A percentile compares a stretch with the other conserved stretches of the same genome.
phyloP scores from a whole-genome alignment of 2,888 invertebrate genomes.

The Theodoxus fluviatilis region DNA sequence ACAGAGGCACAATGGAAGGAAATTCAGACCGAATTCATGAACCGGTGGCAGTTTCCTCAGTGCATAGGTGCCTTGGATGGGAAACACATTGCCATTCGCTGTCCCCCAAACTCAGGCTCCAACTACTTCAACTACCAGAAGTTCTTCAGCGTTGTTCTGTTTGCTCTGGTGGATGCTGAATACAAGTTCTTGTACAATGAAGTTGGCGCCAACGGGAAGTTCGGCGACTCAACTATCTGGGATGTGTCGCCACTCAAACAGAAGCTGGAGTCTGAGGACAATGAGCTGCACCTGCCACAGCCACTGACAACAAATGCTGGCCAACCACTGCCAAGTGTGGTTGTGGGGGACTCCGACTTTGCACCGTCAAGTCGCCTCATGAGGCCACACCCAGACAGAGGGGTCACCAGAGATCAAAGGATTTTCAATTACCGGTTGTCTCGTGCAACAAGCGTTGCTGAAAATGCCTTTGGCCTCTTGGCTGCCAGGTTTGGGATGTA shows the following conservation, averaged over 20 bases:
- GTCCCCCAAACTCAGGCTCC: not conserved
- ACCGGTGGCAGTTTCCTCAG: slow-evolving; percentile 16
- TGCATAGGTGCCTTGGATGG: slow-evolving; percentile 23
- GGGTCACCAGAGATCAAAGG: not conserved
- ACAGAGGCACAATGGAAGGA: not conserved
- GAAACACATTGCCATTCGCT: slow-evolving; percentile 9
- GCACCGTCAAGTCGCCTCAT: not conserved
- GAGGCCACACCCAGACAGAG: not conserved
- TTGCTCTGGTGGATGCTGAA: slow-evolving; percentile 13
- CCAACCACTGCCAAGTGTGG: not conserved
- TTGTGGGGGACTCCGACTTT: slow-evolving; percentile 17
- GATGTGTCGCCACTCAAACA: not conserved
- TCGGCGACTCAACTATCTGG: not conserved
- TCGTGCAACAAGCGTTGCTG: not conserved
- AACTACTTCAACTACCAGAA: slow-evolving; percentile 2
- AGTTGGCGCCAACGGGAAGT: not conserved
- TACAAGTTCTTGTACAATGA: slow-evolving; percentile 6
- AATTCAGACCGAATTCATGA: not conserved
- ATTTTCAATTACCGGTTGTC: slow-evolving; percentile 13
- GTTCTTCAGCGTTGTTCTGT: slow-evolving; percentile 5
- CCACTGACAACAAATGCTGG: not conserved
- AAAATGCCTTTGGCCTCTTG: slow-evolving; percentile 11
- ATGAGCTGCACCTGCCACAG: not conserved
- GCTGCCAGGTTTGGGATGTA: slow-evolving; percentile 13
- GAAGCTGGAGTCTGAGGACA: not conserved